Base-by-base conservation (phyloP, 2,797 vertebrate species). In the Gorsachius magnificus region DNA sequence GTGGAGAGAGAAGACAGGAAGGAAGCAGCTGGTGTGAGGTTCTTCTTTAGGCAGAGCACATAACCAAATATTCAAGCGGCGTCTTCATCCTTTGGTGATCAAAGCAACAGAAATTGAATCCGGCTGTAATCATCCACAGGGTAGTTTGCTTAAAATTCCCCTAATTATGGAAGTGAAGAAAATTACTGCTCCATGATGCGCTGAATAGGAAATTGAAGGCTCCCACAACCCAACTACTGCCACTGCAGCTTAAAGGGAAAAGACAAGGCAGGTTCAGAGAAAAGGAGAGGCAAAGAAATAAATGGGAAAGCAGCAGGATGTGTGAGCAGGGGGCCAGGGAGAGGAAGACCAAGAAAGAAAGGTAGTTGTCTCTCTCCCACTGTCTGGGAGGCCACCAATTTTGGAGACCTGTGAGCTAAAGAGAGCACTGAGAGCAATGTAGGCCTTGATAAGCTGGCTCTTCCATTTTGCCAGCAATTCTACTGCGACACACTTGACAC, bases 141-240 rank as follows among this genome's bases (percentile, higher is more conserved):
- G 96, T 97, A 86, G 97, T 98, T 98, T 97, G 97, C 96, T 98
- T 97, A 89, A 98, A 98, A 97, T 96, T 94, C 97, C 97, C 96
- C 97, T 98, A 97, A 98, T 98, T 98, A 97, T 83, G 96, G 94
- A 96, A 97, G 97, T 92, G 97, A 84, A 93, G 96, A 76, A 98
- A 98, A 98, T 98, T 95, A 78, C 95, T 93, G 87, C 51, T 93
- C 94, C 94, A 11, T 66, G 91, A 93, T 89, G 92, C 87, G 45
- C 83, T 93, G 97, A 96, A 96, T 76, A 93, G 95, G 94, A 97
- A 97, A 98, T 95, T 36, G 91, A 94, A 96, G 91, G 96, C 83
- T 93, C 94, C 91, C 95, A 86, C 68, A 90, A 93, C 83, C 79
- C 83, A 83, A 79, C 82, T 90, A 77, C 93, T 78, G 83, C 63